Evolutionary conservation across 2,888 invertebrate genomes (phyloP).

Genomic region (Eurytoma californica): DNA sequence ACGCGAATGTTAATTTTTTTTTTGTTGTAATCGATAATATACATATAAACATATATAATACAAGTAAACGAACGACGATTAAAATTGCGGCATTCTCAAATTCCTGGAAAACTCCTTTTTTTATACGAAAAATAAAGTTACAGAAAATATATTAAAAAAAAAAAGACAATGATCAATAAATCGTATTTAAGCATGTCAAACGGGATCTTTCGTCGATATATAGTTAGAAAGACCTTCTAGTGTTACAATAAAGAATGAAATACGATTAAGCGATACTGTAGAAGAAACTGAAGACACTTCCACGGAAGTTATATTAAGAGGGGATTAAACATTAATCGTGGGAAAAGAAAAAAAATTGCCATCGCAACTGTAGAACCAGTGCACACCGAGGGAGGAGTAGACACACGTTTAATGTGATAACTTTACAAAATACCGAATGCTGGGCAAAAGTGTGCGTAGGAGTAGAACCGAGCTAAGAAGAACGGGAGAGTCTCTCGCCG

Average conservation of each 20-base stretch:
- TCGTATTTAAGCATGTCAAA: slow-evolving; percentile 8
- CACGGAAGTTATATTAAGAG: slow-evolving; percentile 4
- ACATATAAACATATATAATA: slow-evolving; percentile 33
- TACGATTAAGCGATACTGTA: slow-evolving; percentile 19
- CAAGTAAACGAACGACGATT: slow-evolving; percentile 24
- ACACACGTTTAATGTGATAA: slow-evolving; percentile 28
- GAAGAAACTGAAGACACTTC: slow-evolving; percentile 32
- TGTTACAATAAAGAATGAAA: slow-evolving; percentile 23
- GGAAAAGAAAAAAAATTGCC: not conserved
- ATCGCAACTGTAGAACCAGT: slow-evolving; percentile 27
- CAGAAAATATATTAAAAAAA: slow-evolving; percentile 46
- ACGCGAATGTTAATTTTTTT: slow-evolving; percentile 37
- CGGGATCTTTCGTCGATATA: slow-evolving; percentile 30
- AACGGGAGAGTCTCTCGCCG: not conserved
- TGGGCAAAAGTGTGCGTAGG: slow-evolving; percentile 12
- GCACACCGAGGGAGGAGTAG: slow-evolving; percentile 1
- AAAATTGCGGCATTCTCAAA: slow-evolving; percentile 41
- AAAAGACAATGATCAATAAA: slow-evolving; percentile 5
- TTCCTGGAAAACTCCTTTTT: slow-evolving; percentile 38
- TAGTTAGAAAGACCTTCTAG: slow-evolving; percentile 31
- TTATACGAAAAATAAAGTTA: slow-evolving; percentile 39
- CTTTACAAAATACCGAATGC: slow-evolving; percentile 7
- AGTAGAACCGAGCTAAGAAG: slow-evolving; percentile 9
- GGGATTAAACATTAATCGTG: slow-evolving; percentile 31
- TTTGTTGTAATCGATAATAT: slow-evolving; percentile 45